These are phyloP conservation scores for Sebastes taczanowskii DNA, from an alignment of 2,797 vertebrate species.

Conservation along the genomic window DNA sequence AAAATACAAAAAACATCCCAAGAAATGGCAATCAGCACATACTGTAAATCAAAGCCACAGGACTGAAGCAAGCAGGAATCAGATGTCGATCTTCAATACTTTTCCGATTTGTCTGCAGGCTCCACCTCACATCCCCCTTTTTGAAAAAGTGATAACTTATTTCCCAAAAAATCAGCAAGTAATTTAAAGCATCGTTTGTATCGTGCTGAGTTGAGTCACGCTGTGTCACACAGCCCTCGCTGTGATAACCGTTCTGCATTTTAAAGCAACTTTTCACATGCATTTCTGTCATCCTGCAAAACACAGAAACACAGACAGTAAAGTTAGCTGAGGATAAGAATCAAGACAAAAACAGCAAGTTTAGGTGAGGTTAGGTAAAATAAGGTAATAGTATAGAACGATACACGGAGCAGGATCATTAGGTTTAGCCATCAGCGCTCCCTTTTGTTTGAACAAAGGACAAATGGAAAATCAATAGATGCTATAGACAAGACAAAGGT, in stretches of 20 bases:
- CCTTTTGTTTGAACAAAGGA: neutral
- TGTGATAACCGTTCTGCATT: slow-evolving; percentile 27
- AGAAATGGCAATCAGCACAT: slow-evolving; percentile 3
- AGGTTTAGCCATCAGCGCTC: neutral
- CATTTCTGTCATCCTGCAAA: neutral
- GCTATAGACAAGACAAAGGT: neutral
- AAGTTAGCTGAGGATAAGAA: neutral
- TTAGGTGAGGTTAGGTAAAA: neutral
- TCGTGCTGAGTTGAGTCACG: slow-evolving; percentile 32
- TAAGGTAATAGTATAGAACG: too few species aligned
- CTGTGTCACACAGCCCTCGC: slow-evolving; percentile 1
- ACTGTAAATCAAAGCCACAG: neutral
- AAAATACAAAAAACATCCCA: neutral
- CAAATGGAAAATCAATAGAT: slow-evolving; percentile 17
- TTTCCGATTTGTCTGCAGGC: neutral
- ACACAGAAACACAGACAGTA: neutral
- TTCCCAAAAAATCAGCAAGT: slow-evolving; percentile 24
- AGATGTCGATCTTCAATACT: neutral
- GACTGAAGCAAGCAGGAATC: neutral
- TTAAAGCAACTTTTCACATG: neutral
- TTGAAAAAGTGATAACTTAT: neutral
- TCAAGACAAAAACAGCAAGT: neutral
- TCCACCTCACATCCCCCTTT: neutral
- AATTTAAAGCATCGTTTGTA: slow-evolving; percentile 15
- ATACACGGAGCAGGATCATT: neutral